Percentiles rank a stretch among this genome's conserved stretches.
These are phyloP conservation scores for Lissocephala sabroskyi DNA, from an alignment of 2,888 invertebrate genomes.

Conservation along the genomic window DNA sequence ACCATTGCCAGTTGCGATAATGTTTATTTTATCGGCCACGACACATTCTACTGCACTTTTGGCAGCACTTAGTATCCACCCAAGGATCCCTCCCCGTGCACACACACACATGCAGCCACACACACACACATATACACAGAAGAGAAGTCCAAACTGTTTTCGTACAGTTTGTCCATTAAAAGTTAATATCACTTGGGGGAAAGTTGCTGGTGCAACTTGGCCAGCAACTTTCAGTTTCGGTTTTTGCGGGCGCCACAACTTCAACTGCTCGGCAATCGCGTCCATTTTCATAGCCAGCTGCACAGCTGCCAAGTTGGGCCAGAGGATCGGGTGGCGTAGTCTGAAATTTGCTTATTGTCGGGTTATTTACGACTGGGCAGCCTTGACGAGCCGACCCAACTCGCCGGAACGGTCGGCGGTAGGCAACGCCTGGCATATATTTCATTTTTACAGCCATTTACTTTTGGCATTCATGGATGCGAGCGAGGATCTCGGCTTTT, in stretches of 20 bases:
- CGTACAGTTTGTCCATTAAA: constrained; percentile 64
- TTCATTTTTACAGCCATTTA: constrained; percentile 58
- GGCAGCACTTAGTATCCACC: constrained; percentile 55
- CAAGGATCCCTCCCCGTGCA: constrained; percentile 15
- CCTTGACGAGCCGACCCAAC: background rate
- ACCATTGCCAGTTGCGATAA: constrained; percentile 61
- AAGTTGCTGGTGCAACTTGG: constrained; percentile 36
- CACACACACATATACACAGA: constrained; percentile 2
- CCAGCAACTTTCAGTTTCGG: constrained; percentile 31
- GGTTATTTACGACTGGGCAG: constrained; percentile 43
- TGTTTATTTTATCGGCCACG: constrained; percentile 65
- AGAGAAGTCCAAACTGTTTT: constrained; percentile 46
- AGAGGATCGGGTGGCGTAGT: background rate
- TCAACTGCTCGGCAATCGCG: constrained; percentile 45
- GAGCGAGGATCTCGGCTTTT: constrained; percentile 18
- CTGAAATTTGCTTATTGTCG: constrained; percentile 39
- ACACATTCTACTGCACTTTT: constrained; percentile 66
- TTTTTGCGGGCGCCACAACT: background rate
- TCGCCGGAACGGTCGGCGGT: background rate
- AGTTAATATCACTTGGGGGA: constrained; percentile 62
- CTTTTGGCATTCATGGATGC: constrained; percentile 55
- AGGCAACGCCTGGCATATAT: constrained; percentile 30
- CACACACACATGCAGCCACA: constrained; percentile 11
- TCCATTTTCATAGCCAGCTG: constrained; percentile 65
- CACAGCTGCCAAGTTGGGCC: constrained; percentile 48